Evolutionary conservation across 2,113 vertebrate genomes (phyloP), one percentile per base, ranked within the genome.

Genomic region (Monopterus albus): DNA sequence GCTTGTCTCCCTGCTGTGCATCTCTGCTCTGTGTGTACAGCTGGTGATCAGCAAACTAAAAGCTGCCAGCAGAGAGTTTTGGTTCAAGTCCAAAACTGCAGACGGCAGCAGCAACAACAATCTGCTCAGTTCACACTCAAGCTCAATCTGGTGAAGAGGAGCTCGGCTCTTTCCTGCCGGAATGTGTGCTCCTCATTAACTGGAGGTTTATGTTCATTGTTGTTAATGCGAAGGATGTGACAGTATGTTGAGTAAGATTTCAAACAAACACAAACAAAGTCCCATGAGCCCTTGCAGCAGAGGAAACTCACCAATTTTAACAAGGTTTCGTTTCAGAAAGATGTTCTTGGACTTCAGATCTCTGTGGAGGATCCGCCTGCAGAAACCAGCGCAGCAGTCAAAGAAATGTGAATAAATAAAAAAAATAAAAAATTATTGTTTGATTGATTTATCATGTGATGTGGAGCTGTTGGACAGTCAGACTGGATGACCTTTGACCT

Each of bases 321-420:
- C 91, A 10, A 93, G 87, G 78, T 95, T 95, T 61, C 90, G 93
- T 88, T 95, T 97, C 82, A 97, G 87, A 91, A 96, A 96, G 82
- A 97, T 88, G 81, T 96, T 96, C 87, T 95, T 96, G 75, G 95
- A 78, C 89, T 96, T 97, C 86, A 97, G 93, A 78, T 97, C 95
- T 83, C 94, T 90, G 88, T 96, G 95, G 85, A 96, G 94, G 88
- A 96, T 94, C 58, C 87, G 39, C 85, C 95, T 96, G 81, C 12
- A 74, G 90, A 85, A 13, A 39, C 12, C 65, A 84, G 49, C 7
- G 2, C 43, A 3, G 28, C 59, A 56, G 15, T 36, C 39, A 35
- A 25, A 11, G 0, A 23, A 53, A 42, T 5, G 10, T 13, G n/a
- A 39, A 14, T 20, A 4, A 26, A n/a, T n/a, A n/a, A 25, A 10